These are phyloP conservation scores for Porphyrio hochstetteri DNA, from an alignment of 2,113 vertebrate genomes.

Conservation along the genomic window DNA sequence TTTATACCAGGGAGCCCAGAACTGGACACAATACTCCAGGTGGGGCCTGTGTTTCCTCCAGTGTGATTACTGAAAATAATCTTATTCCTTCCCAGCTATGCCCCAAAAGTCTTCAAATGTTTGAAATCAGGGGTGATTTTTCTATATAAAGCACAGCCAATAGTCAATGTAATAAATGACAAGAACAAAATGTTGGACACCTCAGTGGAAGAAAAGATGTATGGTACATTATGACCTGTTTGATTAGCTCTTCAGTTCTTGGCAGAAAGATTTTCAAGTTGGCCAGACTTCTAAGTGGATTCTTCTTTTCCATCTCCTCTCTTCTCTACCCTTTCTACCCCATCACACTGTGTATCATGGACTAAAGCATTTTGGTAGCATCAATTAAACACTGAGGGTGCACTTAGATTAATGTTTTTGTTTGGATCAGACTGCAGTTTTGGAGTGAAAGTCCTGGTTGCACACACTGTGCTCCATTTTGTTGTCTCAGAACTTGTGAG, in stretches of 20 bases:
- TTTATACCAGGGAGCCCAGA: no score
- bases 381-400: neutral
- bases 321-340: neutral
- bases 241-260: slow-evolving; percentile 21
- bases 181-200: neutral
- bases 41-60: no score
- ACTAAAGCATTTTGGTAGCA: neutral
- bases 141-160: neutral
- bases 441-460: neutral
- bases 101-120: neutral
- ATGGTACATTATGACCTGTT: neutral
- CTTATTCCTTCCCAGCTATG: neutral
- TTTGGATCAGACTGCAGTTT: neutral
- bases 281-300: neutral
- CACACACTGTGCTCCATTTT: neutral
- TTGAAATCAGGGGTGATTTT: neutral
- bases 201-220: neutral
- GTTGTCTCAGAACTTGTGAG: neutral
- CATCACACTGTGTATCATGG: neutral
- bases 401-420: neutral
- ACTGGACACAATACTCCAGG: no score
- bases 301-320: neutral
- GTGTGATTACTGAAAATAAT: neutral
- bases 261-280: neutral
- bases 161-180: neutral